Conservation (phyloP, 2,113 vertebrate species). For the Bubo bubo region DNA sequence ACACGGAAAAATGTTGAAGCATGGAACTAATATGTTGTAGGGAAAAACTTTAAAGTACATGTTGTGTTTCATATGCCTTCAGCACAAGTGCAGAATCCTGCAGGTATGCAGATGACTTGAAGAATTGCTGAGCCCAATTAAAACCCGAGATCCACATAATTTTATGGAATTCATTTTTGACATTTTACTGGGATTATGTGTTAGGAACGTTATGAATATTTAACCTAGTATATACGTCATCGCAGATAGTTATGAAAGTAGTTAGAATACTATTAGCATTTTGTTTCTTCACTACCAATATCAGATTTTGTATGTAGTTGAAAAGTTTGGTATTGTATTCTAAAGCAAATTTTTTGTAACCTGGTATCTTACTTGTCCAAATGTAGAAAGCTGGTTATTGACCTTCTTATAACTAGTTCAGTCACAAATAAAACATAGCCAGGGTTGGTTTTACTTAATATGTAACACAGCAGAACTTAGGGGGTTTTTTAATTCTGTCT, state of each 20-base stretch:
- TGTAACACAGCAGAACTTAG: background rate
- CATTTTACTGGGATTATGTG: background rate
- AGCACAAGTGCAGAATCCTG: background rate
- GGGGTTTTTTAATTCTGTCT: background rate
- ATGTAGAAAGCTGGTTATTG: background rate
- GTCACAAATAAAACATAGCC: background rate
- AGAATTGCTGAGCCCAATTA: background rate
- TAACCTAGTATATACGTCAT: background rate
- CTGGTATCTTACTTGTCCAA: background rate
- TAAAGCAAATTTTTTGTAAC: background rate
- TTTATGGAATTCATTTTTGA: background rate
- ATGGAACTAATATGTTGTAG: background rate
- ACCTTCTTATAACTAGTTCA: background rate
- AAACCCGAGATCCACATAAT: fast-evolving
- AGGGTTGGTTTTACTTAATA: background rate
- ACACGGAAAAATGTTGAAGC: background rate
- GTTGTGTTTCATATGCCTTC: background rate
- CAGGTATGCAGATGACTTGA: background rate
- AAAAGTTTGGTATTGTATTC: background rate
- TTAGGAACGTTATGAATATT: background rate
- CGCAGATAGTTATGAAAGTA: background rate
- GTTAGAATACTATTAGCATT: fast-evolving
- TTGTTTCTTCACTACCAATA: background rate
- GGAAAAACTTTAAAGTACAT: background rate
- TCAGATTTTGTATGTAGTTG: background rate